Evolutionary conservation across 2,888 invertebrate genomes (phyloP).

Genomic region (Sylvicola cinctus): DNA sequence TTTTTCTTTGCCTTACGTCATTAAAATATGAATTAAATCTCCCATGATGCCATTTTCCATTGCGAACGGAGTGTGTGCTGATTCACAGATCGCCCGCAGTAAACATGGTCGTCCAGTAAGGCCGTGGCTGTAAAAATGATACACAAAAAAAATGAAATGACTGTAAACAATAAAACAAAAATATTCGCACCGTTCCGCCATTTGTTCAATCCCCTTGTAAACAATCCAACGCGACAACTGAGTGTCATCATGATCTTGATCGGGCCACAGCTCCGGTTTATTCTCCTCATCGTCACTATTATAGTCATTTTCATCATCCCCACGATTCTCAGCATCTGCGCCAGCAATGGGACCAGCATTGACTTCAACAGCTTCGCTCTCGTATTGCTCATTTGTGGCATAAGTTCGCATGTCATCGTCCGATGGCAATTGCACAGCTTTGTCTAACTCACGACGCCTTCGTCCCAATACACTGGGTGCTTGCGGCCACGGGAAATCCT

Average conservation of each 20-base stretch:
- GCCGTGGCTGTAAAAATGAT: constrained; percentile 31
- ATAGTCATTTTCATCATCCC: not conserved
- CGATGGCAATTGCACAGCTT: too few relatives aligned
- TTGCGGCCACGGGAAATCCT: not conserved
- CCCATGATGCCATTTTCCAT: constrained; percentile 50
- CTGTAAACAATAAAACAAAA: not conserved
- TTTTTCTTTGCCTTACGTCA: constrained; percentile 36
- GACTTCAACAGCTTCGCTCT: constrained; percentile 2
- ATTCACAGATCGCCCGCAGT: constrained; percentile 55
- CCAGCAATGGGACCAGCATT: not conserved
- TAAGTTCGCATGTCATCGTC: too few relatives aligned
- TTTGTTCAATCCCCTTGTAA: constrained; percentile 39
- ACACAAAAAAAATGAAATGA: not conserved
- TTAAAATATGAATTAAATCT: constrained; percentile 51
- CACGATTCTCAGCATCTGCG: not conserved
- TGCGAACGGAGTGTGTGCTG: constrained; percentile 43
- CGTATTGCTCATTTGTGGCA: constrained; percentile 4
- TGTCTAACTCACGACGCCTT: too few relatives aligned
- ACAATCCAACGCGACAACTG: constrained; percentile 35
- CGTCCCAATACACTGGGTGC: too few relatives aligned
- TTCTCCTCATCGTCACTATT: constrained; percentile 1
- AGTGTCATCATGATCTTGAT: constrained; percentile 1
- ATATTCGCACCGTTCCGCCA: constrained; percentile 31
- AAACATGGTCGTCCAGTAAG: constrained; percentile 47
- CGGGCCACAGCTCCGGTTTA: not conserved